phyloP scores from a whole-genome alignment of 2,797 vertebrate species.

The Arnoldichthys spilopterus region DNA sequence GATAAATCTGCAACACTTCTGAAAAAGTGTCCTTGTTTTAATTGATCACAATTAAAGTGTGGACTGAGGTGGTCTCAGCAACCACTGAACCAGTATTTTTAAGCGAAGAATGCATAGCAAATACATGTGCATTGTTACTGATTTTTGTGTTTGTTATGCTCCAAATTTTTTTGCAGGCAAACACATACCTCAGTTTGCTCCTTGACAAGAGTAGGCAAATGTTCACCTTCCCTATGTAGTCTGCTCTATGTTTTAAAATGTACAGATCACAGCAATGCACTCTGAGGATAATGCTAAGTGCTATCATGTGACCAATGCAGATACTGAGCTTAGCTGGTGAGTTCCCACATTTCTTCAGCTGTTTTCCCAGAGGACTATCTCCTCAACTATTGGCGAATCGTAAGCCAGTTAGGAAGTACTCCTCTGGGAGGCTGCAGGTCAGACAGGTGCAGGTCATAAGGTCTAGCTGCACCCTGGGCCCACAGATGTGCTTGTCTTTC shows the following conservation, averaged over 20 bases:
- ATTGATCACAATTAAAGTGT: background rate
- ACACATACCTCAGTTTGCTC: too few species aligned
- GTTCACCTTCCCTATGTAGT: background rate
- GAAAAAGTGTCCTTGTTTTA: background rate
- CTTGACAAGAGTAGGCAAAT: background rate
- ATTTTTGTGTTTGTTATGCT: background rate
- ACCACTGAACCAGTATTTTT: background rate
- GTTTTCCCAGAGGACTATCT: background rate
- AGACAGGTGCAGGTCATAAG: constrained; percentile 20
- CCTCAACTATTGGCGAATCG: background rate
- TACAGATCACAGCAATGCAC: background rate
- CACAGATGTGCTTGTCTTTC: constrained; percentile 31
- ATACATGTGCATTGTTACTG: background rate
- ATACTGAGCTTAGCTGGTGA: background rate
- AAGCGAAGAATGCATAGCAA: background rate
- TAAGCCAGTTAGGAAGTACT: background rate
- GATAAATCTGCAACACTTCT: background rate
- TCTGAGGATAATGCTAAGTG: constrained; percentile 3
- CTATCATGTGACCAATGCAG: constrained; percentile 9
- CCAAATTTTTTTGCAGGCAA: background rate
- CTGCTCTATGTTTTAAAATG: background rate
- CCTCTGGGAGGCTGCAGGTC: constrained; percentile 16
- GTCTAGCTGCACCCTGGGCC: background rate
- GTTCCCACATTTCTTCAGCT: background rate
- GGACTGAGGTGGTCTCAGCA: background rate